A percentile compares a stretch with the other conserved stretches of the same genome.
Evolutionary conservation across 2,888 invertebrate species (phyloP).

Genomic region (Thereva unica): DNA sequence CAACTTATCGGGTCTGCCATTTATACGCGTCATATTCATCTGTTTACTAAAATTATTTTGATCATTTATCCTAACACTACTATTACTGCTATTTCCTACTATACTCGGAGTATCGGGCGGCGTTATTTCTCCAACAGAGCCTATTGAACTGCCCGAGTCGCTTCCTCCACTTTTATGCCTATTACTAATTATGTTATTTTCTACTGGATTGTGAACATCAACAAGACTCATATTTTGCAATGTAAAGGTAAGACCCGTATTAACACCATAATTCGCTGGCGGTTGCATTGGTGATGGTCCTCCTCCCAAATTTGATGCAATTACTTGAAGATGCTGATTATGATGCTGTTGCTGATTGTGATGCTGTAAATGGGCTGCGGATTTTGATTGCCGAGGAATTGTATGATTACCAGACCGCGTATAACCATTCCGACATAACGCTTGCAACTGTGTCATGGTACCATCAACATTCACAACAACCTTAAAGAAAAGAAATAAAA

Average conservation of each 20-base stretch:
- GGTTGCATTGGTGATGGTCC: conserved; percentile 34
- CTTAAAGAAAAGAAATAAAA: conserved; percentile 44
- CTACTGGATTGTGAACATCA: conserved; percentile 44
- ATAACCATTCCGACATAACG: conserved; percentile 56
- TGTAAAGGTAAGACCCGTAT: conserved; percentile 47
- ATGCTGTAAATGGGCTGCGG: conserved; percentile 52
- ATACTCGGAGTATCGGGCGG: conserved; percentile 57
- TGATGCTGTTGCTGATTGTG: conserved; percentile 50
- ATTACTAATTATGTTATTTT: conserved; percentile 42
- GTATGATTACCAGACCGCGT: conserved; percentile 50
- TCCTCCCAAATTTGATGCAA: conserved; percentile 42
- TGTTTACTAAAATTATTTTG: conserved; percentile 53
- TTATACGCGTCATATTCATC: conserved; percentile 52
- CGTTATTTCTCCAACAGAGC: conserved; percentile 56
- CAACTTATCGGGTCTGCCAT: conserved; percentile 52
- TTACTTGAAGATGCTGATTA: conserved; percentile 51
- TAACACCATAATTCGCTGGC: conserved; percentile 47
- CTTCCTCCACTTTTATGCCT: conserved; percentile 54
- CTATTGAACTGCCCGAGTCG: conserved; percentile 57
- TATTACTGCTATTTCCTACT: conserved; percentile 44
- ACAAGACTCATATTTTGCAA: conserved; percentile 54
- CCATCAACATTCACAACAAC: conserved; percentile 50
- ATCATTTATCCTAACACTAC: conserved; percentile 44
- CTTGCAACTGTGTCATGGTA: conserved; percentile 52
- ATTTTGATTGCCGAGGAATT: conserved; percentile 51